Evolutionary conservation across 2,888 invertebrate species (phyloP), one percentile per base, ranked within the genome.

Genomic region (Eumacrocentrus americanus): DNA sequence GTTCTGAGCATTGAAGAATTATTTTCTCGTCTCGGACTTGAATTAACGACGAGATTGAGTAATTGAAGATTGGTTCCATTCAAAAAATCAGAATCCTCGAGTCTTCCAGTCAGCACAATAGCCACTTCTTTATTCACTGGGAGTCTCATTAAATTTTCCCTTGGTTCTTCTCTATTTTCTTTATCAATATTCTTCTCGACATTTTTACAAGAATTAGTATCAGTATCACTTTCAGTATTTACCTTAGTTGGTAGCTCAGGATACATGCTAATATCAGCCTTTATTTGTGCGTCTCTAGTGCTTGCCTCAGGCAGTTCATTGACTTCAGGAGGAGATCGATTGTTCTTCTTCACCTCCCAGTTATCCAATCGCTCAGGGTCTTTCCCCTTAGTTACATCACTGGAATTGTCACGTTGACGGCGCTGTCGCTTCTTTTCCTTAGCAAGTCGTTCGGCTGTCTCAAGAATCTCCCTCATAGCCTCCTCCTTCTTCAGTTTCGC

Each of bases 381-480:
- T 38, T 54, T 48, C 16, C 40, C 4, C 34, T 12, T 22, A 9
- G 11, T 38, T 1, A 20, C 51, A 35, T 65, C 62, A 23, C 37
- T 56, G n/a, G 22, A 22, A 7, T 66, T 65, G 5, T 70, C 72
- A 50, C 66, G 70, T 37, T 70, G 75, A 57, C 66, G 73, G 18
- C 72, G 69, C 14, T 64, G 67, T 14, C 57, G 73, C 72, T 87
- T 89, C 58, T 89, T 89, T 67, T 86, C 82, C 69, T 86, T 88
- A 0, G 92, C 91, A 60, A 81, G 77, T 57, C 82, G 83, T 69
- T 91, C 90, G 0, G 93, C 93, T 37, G 88, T 87, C 68, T 87
- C 86, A 70, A 95, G 84, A 1, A 93, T 92, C 74, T 89, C 88
- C 70, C 89, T 85, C 79, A 95, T 85, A 2, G 88, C 86, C 75